These are phyloP conservation scores for Adelphocoris suturalis DNA, from an alignment of 2,888 invertebrate genomes.

Conservation along the genomic window DNA sequence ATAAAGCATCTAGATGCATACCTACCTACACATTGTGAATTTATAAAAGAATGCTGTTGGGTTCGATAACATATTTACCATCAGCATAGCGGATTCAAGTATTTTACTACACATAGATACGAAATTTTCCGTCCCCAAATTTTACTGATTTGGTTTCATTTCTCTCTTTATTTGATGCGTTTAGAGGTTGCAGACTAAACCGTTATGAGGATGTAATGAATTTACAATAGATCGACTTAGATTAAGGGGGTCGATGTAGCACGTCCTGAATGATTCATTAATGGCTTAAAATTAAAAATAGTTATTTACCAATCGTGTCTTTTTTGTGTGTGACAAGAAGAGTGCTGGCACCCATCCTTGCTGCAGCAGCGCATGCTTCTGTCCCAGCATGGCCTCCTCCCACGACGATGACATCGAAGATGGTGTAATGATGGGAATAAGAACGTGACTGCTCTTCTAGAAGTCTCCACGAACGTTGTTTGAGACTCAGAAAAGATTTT, in stretches of 20 bases:
- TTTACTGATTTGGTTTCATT: too few relatives aligned
- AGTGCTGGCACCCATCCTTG: conserved; percentile 89
- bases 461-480: conserved; percentile 38
- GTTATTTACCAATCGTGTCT: conserved; percentile 85
- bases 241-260: neutral
- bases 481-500: conserved; percentile 2
- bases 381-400: conserved; percentile 96
- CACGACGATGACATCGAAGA: conserved; percentile 87
- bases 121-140: too few relatives aligned
- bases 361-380: conserved; percentile 91
- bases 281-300: neutral
- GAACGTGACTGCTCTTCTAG: conserved; percentile 32
- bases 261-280: neutral
- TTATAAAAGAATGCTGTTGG: too few relatives aligned
- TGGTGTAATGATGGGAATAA: conserved; percentile 72
- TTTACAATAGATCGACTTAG: neutral
- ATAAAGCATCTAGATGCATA: too few relatives aligned
- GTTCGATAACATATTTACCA: too few relatives aligned
- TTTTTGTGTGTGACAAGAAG: conserved; percentile 91
- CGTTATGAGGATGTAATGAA: neutral
- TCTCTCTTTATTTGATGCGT: too few relatives aligned
- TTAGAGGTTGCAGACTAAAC: too few relatives aligned
- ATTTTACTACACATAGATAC: too few relatives aligned
- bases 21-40: too few relatives aligned
- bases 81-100: too few relatives aligned